phyloP scores from a whole-genome alignment of 2,888 invertebrate genomes.

The Lithophane socia region DNA sequence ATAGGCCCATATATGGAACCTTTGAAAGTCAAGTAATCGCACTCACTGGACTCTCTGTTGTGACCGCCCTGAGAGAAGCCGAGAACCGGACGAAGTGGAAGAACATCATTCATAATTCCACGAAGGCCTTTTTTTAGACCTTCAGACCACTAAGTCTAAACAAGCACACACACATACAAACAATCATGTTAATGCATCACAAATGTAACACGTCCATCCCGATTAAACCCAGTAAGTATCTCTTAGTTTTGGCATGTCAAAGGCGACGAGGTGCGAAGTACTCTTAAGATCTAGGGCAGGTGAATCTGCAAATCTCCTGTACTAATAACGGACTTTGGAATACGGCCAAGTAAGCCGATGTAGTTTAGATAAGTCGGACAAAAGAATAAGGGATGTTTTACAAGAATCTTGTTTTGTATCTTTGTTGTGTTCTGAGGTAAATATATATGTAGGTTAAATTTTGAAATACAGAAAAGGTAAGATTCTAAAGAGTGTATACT shows the following conservation, averaged over 20 bases:
- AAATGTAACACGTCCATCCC: slow-evolving; percentile 27
- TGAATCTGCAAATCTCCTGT: slow-evolving; percentile 61
- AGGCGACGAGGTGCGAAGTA: slow-evolving; percentile 50
- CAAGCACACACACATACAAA: not conserved
- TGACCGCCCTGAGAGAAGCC: not conserved
- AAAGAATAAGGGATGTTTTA: slow-evolving; percentile 28
- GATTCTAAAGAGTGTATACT: not conserved
- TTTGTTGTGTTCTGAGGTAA: not conserved
- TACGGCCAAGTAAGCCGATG: slow-evolving; percentile 51
- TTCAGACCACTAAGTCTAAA: not conserved
- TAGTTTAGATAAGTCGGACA: slow-evolving; percentile 47
- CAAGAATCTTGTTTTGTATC: slow-evolving; percentile 3
- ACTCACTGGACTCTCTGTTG: not conserved
- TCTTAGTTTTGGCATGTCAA: slow-evolving; percentile 55
- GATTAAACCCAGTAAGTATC: slow-evolving; percentile 36
- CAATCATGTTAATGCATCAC: slow-evolving; percentile 15
- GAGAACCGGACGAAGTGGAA: not conserved
- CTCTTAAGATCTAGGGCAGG: slow-evolving; percentile 59
- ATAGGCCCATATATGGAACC: too few species aligned
- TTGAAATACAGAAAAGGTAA: not conserved
- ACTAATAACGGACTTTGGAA: slow-evolving; percentile 59
- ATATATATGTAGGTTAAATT: not conserved
- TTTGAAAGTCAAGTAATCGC: not conserved
- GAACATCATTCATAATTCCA: not conserved
- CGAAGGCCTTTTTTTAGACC: not conserved